Evolutionary conservation across 1,140 invertebrate species (phyloP).

Genomic region (Drosophila cardini): DNA sequence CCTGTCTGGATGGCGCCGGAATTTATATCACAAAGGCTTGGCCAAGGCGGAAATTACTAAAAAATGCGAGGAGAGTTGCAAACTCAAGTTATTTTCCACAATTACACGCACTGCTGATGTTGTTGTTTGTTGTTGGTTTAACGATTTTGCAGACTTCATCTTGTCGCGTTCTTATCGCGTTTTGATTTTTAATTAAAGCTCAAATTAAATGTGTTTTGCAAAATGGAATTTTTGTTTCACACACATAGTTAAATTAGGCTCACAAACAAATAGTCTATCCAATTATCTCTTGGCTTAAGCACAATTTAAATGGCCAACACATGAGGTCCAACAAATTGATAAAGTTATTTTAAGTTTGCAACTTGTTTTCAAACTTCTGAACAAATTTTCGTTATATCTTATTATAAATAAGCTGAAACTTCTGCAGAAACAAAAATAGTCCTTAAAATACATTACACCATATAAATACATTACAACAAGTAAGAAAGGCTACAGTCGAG

Average conservation of each 20-base stretch:
- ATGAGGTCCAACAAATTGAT: conserved; percentile 42
- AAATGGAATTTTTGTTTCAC: conserved; percentile 71
- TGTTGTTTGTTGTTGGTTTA: conserved; percentile 29
- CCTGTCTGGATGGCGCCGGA: conserved; percentile 67
- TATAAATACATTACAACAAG: too few relatives aligned
- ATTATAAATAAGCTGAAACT: background rate
- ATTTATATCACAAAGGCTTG: conserved; percentile 69
- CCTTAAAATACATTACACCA: too few relatives aligned
- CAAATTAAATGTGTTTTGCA: conserved; percentile 63
- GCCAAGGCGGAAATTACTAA: conserved; percentile 67
- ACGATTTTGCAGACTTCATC: conserved; percentile 46
- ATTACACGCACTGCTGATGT: conserved; percentile 34
- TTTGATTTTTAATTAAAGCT: conserved; percentile 81
- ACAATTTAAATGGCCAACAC: conserved; percentile 54
- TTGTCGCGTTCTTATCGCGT: conserved; percentile 68
- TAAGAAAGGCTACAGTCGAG: too few relatives aligned
- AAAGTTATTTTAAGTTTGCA: conserved; percentile 59
- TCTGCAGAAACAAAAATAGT: too few relatives aligned
- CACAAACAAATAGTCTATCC: conserved; percentile 62
- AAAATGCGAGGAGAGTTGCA: conserved; percentile 48
- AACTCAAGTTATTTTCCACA: conserved; percentile 59
- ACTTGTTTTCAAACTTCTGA: conserved; percentile 60
- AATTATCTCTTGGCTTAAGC: conserved; percentile 58
- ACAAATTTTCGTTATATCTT: conserved; percentile 51
- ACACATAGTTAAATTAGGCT: conserved; percentile 69